Percentiles rank a stretch among this genome's conserved stretches.
Conservation (phyloP, 2,113 vertebrate species). For the Galemys pyrenaicus region DNA sequence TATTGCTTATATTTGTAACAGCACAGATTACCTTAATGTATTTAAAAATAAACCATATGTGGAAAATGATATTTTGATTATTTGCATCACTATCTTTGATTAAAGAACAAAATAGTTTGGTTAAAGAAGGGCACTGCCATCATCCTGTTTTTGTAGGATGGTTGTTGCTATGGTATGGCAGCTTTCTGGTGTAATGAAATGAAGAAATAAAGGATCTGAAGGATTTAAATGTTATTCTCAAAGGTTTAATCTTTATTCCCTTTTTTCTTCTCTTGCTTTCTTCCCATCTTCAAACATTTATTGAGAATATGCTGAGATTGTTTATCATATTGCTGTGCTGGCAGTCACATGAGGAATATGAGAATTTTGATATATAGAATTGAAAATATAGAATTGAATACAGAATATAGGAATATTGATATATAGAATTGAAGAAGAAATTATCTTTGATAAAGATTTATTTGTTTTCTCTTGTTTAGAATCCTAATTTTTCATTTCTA, state of each 20-base stretch:
- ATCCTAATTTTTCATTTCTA: not conserved
- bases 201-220: not conserved
- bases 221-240: not conserved
- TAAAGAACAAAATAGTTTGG: not conserved
- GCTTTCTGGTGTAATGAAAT: not conserved
- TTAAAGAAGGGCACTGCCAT: not conserved
- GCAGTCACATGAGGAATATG: not conserved
- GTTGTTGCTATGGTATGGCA: not conserved
- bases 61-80: not conserved
- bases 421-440: not conserved
- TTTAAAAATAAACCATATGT: not conserved
- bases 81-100: not conserved
- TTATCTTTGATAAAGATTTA: not conserved
- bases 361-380: not conserved
- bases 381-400: not conserved
- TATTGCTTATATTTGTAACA: not conserved
- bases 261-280: too few relatives aligned
- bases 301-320: not conserved
- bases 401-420: not conserved
- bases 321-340: not conserved
- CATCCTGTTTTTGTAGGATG: not conserved
- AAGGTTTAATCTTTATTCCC: not conserved
- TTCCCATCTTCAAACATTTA: not conserved
- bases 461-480: not conserved
- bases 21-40: not conserved